These are phyloP conservation scores for Chymomyza fuscimana DNA, from an alignment of 2,888 invertebrate species.

Conservation along the genomic window DNA sequence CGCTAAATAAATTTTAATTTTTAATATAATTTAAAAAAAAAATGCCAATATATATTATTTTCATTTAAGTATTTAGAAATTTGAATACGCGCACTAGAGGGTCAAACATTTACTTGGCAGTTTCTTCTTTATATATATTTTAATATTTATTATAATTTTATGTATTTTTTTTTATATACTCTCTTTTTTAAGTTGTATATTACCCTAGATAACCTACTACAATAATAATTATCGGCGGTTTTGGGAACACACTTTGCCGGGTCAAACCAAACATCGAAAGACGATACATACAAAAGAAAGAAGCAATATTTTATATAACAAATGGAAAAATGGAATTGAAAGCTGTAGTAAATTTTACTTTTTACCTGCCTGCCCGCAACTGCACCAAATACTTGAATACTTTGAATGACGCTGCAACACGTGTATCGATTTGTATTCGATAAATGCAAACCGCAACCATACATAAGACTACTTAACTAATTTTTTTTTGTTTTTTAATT, in stretches of 20 bases:
- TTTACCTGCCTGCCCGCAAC: conserved; percentile 1
- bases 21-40: conserved; percentile 14
- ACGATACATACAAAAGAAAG: neutral
- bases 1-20: conserved; percentile 19
- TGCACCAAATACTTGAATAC: neutral
- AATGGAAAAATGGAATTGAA: conserved; percentile 4
- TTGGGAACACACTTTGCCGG: conserved; percentile 71
- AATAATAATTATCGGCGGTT: conserved; percentile 71
- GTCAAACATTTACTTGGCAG: conserved; percentile 70
- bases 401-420: neutral
- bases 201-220: conserved; percentile 69
- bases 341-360: neutral
- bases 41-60: conserved; percentile 22
- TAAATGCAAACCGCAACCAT: too few relatives aligned
- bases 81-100: conserved; percentile 53
- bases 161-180: conserved; percentile 21
- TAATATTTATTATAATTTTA: conserved; percentile 26
- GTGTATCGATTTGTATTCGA: neutral
- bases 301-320: conserved; percentile 22
- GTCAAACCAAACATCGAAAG: conserved; percentile 29
- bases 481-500: conserved; percentile 18
- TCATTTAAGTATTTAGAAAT: conserved; percentile 26
- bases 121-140: conserved; percentile 39
- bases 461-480: neutral
- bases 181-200: conserved; percentile 32